Base-by-base conservation (phyloP, 2,888 invertebrate genomes). In the Eupeodes luniger region DNA sequence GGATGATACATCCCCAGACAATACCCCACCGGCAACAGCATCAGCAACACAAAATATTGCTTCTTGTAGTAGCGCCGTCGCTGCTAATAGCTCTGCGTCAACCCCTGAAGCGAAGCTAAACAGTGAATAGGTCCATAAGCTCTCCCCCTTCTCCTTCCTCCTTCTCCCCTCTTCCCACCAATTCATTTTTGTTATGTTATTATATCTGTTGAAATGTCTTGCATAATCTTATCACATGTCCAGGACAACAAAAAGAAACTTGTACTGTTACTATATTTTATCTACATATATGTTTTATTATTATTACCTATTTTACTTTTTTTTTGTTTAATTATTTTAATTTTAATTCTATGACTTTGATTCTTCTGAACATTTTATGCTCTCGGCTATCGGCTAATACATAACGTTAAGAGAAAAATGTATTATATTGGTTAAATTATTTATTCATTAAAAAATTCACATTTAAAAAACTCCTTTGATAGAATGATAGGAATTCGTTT, bases 351-450 rank as follows among this genome's bases (percentile, higher is more conserved):
- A 76, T 36, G 61, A 67, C 76, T 80, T 84, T 84, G 72, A 77
- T 87, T 87, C 66, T 77, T 72, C n/a, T 55, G 40, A 49, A 59
- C 55, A 61, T 83, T 80, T 69, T 83, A 83, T 67, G 76, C 80
- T 83, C 61, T 67, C 53, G 83, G 59, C 77, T 40, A 27, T 44
- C 44, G 44, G 44, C 11, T 76, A 61, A 77, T 74, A 72, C 78
- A 86, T 83, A 86, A 81, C 62, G 74, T 81, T 88, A 81, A 81
- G 81, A 78, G 51, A 69, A 81, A 87, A 88, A 78, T 87, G 85
- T 88, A 88, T 88, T 88, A 85, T 85, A 85, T 88, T 77, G 76
- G 75, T 85, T 88, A 88, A 88, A 85, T 85, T 88, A 88, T 88
- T 88, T 88, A 88, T 85, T 88, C 87, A 85, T 87, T 76, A 47